A percentile compares a stretch with the other conserved stretches of the same genome.
phyloP scores from a whole-genome alignment of 2,888 invertebrate genomes.

The Iselma pallidipennis region DNA sequence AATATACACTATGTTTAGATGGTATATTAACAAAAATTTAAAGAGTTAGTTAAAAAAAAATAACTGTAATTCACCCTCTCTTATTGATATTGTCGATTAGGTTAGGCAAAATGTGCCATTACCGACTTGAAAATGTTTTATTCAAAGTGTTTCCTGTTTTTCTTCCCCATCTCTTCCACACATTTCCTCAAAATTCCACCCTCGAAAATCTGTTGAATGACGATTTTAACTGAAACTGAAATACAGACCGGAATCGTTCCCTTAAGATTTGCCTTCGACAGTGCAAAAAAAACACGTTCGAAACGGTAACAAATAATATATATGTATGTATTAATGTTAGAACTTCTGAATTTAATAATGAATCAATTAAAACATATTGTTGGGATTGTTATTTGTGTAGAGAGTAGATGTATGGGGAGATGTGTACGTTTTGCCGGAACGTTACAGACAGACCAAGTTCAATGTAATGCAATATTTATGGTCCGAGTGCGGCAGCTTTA shows the following conservation, averaged over 20 bases:
- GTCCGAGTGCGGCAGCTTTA: slow-evolving; percentile 43
- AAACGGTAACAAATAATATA: no score
- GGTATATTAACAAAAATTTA: neutral
- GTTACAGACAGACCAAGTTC: slow-evolving; percentile 33
- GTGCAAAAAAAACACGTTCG: neutral
- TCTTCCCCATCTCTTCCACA: neutral
- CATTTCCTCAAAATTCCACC: neutral
- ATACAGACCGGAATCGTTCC: neutral
- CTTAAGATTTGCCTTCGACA: neutral
- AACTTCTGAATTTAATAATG: slow-evolving; percentile 6
- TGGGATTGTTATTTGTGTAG: no score
- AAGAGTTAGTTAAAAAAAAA: neutral
- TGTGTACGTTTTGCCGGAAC: slow-evolving; percentile 22
- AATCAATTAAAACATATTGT: slow-evolving; percentile 13
- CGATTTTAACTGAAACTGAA: neutral
- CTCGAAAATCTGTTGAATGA: neutral
- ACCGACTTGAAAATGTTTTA: neutral
- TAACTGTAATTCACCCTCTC: neutral
- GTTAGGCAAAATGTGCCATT: neutral
- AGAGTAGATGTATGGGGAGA: neutral
- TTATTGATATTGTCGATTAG: neutral
- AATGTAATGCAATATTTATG: slow-evolving; percentile 46
- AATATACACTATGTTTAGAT: neutral
- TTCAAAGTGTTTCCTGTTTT: neutral
- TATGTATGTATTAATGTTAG: neutral